Percentiles rank a stretch among this genome's conserved stretches.
Conservation (phyloP, 2,888 invertebrate genomes). For the Stictocephala bisonia region DNA sequence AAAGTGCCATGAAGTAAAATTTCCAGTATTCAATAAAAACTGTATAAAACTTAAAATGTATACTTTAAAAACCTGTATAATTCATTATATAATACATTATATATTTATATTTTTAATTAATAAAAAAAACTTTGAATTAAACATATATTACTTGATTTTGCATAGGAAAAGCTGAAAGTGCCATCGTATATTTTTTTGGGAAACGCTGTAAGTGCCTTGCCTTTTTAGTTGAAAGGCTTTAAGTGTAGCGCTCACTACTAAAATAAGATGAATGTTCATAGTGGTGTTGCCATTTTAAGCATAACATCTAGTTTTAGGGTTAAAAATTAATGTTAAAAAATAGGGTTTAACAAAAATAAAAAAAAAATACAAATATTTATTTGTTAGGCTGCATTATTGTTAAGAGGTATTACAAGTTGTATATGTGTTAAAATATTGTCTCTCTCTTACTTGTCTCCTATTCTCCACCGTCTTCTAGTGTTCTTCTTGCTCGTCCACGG, state of each 20-base stretch:
- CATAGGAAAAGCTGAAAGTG: conserved; percentile 36
- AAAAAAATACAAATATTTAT: not conserved
- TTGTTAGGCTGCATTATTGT: no score
- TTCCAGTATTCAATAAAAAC: conserved; percentile 32
- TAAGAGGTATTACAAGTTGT: conserved; percentile 12
- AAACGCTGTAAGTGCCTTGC: conserved; percentile 42
- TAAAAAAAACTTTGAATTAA: not conserved
- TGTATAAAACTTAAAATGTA: not conserved
- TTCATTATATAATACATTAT: no score
- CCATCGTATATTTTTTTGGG: conserved; percentile 1
- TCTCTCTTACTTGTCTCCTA: conserved; percentile 6
- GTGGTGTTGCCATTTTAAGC: conserved; percentile 6
- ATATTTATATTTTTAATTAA: not conserved
- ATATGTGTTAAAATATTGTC: conserved; percentile 17
- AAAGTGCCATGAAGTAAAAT: conserved; percentile 39
- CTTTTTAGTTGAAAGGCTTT: no score
- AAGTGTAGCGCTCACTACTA: not conserved
- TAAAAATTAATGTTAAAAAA: not conserved
- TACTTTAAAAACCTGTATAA: conserved; percentile 11
- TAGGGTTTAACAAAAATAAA: not conserved
- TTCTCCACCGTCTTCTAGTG: not conserved
- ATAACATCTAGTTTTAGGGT: not conserved
- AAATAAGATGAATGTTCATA: conserved; percentile 35
- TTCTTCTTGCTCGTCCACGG: conserved; percentile 11
- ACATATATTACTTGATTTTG: conserved; percentile 13